These are phyloP conservation scores for Leucoraja erinaceus DNA, from an alignment of 2,113 vertebrate species.

Conservation along the genomic window DNA sequence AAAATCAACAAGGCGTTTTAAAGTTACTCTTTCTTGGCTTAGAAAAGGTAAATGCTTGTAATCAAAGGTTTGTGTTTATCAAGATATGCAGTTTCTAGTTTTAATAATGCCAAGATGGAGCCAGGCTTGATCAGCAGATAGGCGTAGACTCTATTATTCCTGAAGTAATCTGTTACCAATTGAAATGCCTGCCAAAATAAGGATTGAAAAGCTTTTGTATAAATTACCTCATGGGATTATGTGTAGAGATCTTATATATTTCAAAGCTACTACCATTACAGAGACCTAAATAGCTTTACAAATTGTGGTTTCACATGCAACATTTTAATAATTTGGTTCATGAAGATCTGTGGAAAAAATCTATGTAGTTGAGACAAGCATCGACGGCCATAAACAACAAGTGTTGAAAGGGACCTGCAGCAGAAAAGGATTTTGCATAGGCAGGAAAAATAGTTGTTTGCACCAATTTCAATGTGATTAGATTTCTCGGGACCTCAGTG, in stretches of 20 bases:
- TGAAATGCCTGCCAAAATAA: conserved; percentile 19
- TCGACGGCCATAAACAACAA: neutral
- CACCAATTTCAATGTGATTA: neutral
- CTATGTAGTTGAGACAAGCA: neutral
- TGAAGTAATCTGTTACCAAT: neutral
- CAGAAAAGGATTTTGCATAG: neutral
- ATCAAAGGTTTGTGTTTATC: conserved; percentile 36
- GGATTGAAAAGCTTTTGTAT: conserved; percentile 13
- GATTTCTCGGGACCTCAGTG: neutral
- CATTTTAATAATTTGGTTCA: neutral
- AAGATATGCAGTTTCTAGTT: neutral
- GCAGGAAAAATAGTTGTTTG: neutral
- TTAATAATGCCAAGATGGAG: conserved; percentile 13
- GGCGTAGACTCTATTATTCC: neutral
- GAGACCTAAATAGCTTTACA: neutral
- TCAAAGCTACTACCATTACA: neutral
- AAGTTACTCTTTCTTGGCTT: conserved; percentile 18
- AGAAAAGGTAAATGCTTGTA: conserved; percentile 12
- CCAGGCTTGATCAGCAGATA: conserved; percentile 10
- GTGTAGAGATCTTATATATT: neutral
- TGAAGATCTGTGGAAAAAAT: conserved; percentile 24
- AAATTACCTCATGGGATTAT: neutral
- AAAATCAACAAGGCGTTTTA: conserved; percentile 26
- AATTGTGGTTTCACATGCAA: conserved; percentile 8
- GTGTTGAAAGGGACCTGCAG: neutral